phyloP scores from a whole-genome alignment of 2,113 vertebrate genomes.

The Vombatus ursinus region DNA sequence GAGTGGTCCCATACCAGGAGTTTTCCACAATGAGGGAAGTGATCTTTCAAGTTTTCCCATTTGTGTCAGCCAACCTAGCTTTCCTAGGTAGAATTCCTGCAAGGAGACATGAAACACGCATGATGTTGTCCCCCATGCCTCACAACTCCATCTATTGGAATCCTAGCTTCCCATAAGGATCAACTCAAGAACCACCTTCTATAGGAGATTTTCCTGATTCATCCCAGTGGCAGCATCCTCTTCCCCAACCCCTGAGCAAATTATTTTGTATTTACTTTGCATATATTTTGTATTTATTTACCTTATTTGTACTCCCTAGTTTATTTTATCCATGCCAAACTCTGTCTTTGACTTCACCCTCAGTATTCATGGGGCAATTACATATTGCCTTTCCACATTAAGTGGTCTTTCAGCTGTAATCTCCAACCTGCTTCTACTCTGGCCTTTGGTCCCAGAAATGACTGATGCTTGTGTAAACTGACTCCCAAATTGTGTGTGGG shows the following conservation, averaged over 20 bases:
- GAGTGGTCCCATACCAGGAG: background rate
- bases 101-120: background rate
- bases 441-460: background rate
- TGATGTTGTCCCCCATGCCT: background rate
- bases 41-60: background rate
- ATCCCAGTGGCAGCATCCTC: background rate
- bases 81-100: background rate
- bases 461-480: background rate
- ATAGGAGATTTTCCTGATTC: background rate
- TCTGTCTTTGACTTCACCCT: too few relatives aligned
- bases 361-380: background rate
- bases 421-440: too few relatives aligned
- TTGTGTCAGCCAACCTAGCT: background rate
- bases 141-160: background rate
- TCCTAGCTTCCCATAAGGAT: background rate
- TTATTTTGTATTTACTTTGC: background rate
- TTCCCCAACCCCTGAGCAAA: background rate
- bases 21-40: background rate
- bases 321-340: too few relatives aligned
- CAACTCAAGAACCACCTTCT: background rate
- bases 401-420: background rate
- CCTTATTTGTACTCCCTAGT: background rate
- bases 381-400: background rate
- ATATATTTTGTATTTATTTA: background rate
- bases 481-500: background rate